A percentile compares a stretch with the other conserved stretches of the same genome.
These are phyloP conservation scores for Drosophila kepulauana DNA, from an alignment of 1,140 invertebrate species.

Conservation along the genomic window DNA sequence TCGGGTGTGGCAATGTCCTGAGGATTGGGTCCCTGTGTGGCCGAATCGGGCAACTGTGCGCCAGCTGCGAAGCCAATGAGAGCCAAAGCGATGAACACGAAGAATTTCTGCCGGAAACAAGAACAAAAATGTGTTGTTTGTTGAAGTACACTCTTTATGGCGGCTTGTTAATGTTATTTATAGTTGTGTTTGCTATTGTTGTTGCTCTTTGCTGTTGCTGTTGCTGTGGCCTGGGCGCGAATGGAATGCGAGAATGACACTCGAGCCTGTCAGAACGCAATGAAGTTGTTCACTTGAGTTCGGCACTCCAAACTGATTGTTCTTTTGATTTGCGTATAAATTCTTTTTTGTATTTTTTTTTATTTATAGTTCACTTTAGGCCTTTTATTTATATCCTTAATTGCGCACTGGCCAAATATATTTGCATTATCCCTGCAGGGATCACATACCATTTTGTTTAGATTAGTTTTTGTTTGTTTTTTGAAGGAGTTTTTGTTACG, in stretches of 20 bases:
- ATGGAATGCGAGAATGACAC: conserved; percentile 53
- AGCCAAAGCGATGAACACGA: conserved; percentile 66
- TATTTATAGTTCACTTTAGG: conserved; percentile 4
- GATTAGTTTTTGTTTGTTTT: conserved; percentile 25
- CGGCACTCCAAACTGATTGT: conserved; percentile 25
- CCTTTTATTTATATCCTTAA: conserved; percentile 37
- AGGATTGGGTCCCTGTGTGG: conserved; percentile 82
- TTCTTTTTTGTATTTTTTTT: conserved; percentile 4
- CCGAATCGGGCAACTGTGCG: conserved; percentile 75
- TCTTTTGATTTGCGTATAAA: not conserved
- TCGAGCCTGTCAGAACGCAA: conserved; percentile 52
- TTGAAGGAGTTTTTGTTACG: conserved; percentile 13
- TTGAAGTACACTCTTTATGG: conserved; percentile 21
- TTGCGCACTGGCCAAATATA: conserved; percentile 22
- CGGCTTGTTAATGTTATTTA: not conserved
- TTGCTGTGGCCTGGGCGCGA: conserved; percentile 27
- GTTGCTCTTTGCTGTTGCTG: not conserved
- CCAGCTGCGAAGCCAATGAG: conserved; percentile 72
- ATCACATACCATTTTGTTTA: conserved; percentile 72
- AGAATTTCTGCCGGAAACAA: conserved; percentile 72
- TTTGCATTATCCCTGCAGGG: conserved; percentile 44
- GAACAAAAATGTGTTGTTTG: conserved; percentile 14
- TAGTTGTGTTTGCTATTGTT: conserved; percentile 17
- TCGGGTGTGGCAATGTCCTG: conserved; percentile 84
- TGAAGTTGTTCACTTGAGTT: conserved; percentile 48